These are phyloP conservation scores for Arbacia lixula DNA, from an alignment of 53 echinoderm and acorn worm species.

Conservation along the genomic window DNA sequence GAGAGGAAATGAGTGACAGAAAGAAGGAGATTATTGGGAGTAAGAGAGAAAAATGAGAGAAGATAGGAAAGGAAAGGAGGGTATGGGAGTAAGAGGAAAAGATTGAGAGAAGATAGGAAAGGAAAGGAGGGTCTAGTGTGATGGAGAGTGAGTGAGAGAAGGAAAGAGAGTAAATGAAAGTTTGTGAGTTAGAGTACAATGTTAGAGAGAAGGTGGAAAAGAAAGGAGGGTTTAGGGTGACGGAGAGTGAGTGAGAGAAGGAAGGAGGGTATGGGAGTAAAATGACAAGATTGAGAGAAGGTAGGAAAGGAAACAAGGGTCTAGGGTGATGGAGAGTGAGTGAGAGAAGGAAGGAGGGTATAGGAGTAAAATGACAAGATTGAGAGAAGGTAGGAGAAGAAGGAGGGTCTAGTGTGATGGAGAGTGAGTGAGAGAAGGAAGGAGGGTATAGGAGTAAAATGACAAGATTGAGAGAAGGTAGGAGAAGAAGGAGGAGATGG, in stretches of 20 bases:
- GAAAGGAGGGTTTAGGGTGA: not conserved
- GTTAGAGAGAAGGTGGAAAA: not conserved
- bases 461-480: not conserved
- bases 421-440: not conserved
- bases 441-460: not conserved
- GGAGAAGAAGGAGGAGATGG: not conserved
- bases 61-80: not conserved
- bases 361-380: not conserved
- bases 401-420: no score
- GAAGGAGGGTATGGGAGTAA: not conserved
- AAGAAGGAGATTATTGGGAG: not conserved
- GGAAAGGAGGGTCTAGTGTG: not conserved
- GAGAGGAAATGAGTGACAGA: not conserved
- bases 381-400: no score
- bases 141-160: not conserved
- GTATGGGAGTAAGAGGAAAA: no score
- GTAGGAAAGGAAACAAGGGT: not conserved
- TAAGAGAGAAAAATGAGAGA: not conserved
- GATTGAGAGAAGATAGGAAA: not conserved
- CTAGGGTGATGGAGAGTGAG: not conserved
- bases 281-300: not conserved
- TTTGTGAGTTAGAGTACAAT: no score
- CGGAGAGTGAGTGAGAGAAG: not conserved
- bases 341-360: not conserved
- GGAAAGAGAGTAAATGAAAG: not conserved